Percentiles rank a stretch among this genome's conserved stretches.
Conservation (phyloP, 2,113 vertebrate species). For the Tricholaema leucomelas region DNA sequence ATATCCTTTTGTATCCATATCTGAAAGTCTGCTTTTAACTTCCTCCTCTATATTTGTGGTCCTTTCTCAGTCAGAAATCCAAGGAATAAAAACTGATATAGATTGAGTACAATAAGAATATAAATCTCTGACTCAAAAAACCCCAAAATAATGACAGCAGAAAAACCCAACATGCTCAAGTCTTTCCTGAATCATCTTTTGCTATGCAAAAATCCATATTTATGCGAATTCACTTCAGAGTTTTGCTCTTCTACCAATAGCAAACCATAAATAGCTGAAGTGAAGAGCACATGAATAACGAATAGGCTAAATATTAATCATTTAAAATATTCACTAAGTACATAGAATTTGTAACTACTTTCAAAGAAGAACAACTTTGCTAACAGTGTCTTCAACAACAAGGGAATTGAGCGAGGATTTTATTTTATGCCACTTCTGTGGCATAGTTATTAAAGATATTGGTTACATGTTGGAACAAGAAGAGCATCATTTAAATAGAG, state of each 20-base stretch:
- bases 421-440: background rate
- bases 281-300: conserved; percentile 20
- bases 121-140: background rate
- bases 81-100: conserved; percentile 6
- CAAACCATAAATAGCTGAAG: background rate
- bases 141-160: background rate
- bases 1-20: conserved; percentile 61
- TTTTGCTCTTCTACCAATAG: conserved; percentile 10
- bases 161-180: background rate
- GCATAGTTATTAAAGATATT: background rate
- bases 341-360: conserved; percentile 35
- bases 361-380: background rate
- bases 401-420: background rate
- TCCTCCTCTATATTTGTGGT: conserved; percentile 32
- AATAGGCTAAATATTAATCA: conserved; percentile 47
- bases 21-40: conserved; percentile 59
- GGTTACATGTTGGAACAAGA: background rate
- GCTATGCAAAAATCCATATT: conserved; percentile 2
- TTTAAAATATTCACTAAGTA: conserved; percentile 31
- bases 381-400: conserved; percentile 8
- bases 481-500: background rate
- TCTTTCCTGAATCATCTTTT: conserved; percentile 4
- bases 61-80: conserved; percentile 6
- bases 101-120: background rate
- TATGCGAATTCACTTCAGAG: conserved; percentile 20